Evolutionary conservation across 2,113 vertebrate species (phyloP), one percentile per base, ranked within the genome.

Genomic region (Motacilla alba): DNA sequence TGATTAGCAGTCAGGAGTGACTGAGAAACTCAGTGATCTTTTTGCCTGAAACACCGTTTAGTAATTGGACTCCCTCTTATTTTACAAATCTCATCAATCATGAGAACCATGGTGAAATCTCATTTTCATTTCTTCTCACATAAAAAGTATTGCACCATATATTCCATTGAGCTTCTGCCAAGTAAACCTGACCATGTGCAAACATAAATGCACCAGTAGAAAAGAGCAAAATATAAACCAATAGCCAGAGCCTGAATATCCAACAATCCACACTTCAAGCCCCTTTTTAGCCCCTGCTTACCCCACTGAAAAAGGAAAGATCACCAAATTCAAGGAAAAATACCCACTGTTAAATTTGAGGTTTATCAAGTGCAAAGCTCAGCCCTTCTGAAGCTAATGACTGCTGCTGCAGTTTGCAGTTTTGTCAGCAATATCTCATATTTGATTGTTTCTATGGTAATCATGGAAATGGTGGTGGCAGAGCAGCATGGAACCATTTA

Each of bases 31-130:
- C 78, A 76, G 87, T 46, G 70, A 89, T 91, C 49, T 85, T 85
- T 91, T 85, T 69, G 37, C 85, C 50, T 90, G 75, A 95, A 92
- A 94, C 30, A 70, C 18, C 1, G 1, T 70, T 94, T 85, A 64
- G 78, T 85, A 87, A 94, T 87, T 94, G 75, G 58, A 85, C 62
- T 91, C 77, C 50, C 28, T 90, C 46, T 86, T 90, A 69, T 83
- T 94, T 81, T 74, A 88, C 43, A 80, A 85, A 88, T 85, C 75
- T 93, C 88, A 93, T 95, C 82, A 90, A 50, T 95, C 68, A 80
- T 21, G 21, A 90, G 59, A 77, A 70, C 47, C 20, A 35, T 15
- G 46, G 56, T 0, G 4, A 88, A 76, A 85, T 30, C 53, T 92
- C 14, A 24, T 73, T 94, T 94, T 74, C 7, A 69, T 88, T 92